Conservation (phyloP, 1,140 invertebrate genomes). For the Drosophila truncata region DNA sequence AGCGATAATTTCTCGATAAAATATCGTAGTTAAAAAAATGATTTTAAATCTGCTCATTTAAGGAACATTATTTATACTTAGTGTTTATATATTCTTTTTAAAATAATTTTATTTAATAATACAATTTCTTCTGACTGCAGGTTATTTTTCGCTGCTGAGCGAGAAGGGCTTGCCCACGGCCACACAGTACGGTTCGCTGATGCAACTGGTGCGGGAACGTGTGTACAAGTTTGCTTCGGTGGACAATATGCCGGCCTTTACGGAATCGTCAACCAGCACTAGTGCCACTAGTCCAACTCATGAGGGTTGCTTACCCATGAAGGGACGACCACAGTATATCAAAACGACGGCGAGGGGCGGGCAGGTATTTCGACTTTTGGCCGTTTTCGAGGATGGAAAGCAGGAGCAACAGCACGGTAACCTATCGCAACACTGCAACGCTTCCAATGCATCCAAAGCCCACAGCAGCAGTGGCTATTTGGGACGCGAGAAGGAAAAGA, state of each 20-base stretch:
- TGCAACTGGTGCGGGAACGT: conserved; percentile 82
- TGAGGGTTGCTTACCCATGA: conserved; percentile 74
- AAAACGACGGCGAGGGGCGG: conserved; percentile 82
- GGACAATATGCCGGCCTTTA: conserved; percentile 83
- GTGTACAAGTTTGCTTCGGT: conserved; percentile 84
- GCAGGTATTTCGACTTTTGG: conserved; percentile 80
- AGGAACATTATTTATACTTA: background rate
- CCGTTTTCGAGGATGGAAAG: conserved; percentile 84
- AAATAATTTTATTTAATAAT: background rate
- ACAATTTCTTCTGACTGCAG: conserved; percentile 42
- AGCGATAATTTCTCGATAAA: too few species aligned
- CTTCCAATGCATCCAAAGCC: conserved; percentile 37
- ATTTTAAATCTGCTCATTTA: too few species aligned
- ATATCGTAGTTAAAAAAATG: too few species aligned
- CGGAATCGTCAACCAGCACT: conserved; percentile 67
- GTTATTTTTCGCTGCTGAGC: conserved; percentile 82
- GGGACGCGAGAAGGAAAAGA: conserved; percentile 82
- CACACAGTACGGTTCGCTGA: conserved; percentile 75
- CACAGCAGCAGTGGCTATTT: conserved; percentile 41
- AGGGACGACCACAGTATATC: conserved; percentile 77
- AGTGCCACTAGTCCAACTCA: conserved; percentile 65
- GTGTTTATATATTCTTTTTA: background rate
- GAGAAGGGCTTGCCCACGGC: conserved; percentile 81
- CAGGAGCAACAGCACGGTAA: conserved; percentile 56
- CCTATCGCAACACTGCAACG: conserved; percentile 30